These are phyloP conservation scores for Petroica traversi DNA, from an alignment of 2,113 vertebrate genomes.

Conservation along the genomic window DNA sequence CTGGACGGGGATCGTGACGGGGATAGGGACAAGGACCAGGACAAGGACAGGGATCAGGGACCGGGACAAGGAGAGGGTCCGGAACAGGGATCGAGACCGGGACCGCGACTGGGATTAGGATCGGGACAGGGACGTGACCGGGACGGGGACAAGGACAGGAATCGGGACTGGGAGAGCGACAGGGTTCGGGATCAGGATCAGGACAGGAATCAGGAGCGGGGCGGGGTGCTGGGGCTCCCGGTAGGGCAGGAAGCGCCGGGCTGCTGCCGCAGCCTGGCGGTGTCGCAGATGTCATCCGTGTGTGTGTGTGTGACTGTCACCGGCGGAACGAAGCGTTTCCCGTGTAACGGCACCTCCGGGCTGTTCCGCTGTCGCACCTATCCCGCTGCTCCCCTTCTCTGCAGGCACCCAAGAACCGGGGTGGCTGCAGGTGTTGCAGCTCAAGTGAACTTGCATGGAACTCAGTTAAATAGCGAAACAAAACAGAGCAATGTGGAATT, in stretches of 20 bases:
- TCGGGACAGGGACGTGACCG: rapidly evolving
- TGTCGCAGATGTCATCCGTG: rapidly evolving
- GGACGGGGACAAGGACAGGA: rapidly evolving
- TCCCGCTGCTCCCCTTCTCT: no score
- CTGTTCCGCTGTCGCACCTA: not conserved
- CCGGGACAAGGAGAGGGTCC: not conserved
- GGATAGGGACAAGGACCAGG: no score
- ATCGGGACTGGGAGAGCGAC: no score
- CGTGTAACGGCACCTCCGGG: not conserved
- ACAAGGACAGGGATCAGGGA: no score
- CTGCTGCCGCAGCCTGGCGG: not conserved
- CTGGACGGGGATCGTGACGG: rapidly evolving
- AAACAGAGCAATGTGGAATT: rapidly evolving
- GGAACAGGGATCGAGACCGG: no score
- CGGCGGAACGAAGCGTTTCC: not conserved
- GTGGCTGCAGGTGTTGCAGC: rapidly evolving
- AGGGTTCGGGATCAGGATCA: not conserved
- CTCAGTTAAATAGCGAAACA: not conserved
- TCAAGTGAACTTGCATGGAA: rapidly evolving
- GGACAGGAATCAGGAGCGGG: not conserved
- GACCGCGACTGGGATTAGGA: not conserved
- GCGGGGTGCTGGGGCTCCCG: not conserved
- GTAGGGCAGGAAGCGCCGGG: not conserved
- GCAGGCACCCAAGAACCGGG: rapidly evolving
- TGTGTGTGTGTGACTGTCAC: not conserved